Conservation (phyloP, 2,797 vertebrate genomes). For the Masticophis lateralis region DNA sequence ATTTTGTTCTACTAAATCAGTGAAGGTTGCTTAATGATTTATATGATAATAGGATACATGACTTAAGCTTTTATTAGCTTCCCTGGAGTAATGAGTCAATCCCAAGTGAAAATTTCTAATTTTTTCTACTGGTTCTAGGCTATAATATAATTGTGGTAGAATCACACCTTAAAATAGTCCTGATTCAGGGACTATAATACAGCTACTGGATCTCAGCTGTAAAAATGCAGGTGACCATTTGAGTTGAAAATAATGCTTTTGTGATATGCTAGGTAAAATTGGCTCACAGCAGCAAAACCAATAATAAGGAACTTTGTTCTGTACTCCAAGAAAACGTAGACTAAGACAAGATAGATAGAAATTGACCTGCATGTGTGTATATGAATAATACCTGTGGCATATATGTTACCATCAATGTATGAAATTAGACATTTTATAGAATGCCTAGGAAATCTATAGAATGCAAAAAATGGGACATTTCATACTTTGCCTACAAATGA, state of each 20-base stretch:
- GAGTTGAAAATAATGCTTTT: background rate
- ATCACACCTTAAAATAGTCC: background rate
- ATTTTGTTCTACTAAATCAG: slow-evolving; percentile 50
- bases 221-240: background rate
- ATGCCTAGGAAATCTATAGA: background rate
- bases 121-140: background rate
- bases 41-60: slow-evolving; percentile 48
- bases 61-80: slow-evolving; percentile 57
- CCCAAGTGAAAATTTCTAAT: slow-evolving; percentile 36
- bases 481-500: background rate
- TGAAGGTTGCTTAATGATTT: slow-evolving; percentile 62
- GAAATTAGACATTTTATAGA: background rate
- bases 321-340: background rate
- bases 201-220: background rate
- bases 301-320: background rate
- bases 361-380: background rate
- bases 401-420: background rate
- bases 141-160: background rate
- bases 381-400: background rate
- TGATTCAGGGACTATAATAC: slow-evolving; percentile 12
- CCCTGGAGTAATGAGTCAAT: slow-evolving; percentile 36
- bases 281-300: background rate
- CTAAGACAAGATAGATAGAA: background rate
- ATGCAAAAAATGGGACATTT: background rate
- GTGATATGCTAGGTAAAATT: background rate